A percentile compares a stretch with the other conserved stretches of the same genome.
Evolutionary conservation across 2,797 vertebrate species (phyloP).

Genomic region (Sus cebifrons): DNA sequence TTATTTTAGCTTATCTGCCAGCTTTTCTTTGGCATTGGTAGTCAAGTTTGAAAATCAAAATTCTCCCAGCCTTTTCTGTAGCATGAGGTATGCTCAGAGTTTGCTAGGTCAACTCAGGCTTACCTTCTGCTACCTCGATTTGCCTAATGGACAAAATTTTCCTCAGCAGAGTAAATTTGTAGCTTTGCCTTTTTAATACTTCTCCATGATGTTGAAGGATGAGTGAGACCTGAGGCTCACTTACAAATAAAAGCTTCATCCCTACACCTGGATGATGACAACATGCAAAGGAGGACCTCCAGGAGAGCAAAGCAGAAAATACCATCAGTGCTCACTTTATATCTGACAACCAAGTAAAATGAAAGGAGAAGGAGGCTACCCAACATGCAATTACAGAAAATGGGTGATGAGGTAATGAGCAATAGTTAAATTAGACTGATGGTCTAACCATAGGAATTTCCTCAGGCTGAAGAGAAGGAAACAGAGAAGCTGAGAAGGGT

Average conservation of each 20-base stretch:
- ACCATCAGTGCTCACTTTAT: neutral
- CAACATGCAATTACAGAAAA: constrained; percentile 58
- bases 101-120: neutral
- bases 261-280: constrained; percentile 24
- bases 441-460: neutral
- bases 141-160: neutral
- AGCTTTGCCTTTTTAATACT: neutral
- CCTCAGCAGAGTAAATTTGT: neutral
- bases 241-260: constrained; percentile 46
- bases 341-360: constrained; percentile 66
- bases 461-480: neutral
- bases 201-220: neutral
- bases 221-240: constrained; percentile 11
- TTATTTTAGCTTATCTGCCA: neutral
- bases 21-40: neutral
- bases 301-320: neutral
- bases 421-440: constrained; percentile 39
- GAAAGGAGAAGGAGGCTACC: constrained; percentile 30
- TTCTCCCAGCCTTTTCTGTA: neutral
- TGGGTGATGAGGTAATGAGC: constrained; percentile 29
- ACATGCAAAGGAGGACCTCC: neutral
- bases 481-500: neutral
- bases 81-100: neutral
- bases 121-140: neutral
- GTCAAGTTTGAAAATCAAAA: neutral